Evolutionary conservation across 2,113 vertebrate species (phyloP).

Genomic region (Lipophrys pholis): DNA sequence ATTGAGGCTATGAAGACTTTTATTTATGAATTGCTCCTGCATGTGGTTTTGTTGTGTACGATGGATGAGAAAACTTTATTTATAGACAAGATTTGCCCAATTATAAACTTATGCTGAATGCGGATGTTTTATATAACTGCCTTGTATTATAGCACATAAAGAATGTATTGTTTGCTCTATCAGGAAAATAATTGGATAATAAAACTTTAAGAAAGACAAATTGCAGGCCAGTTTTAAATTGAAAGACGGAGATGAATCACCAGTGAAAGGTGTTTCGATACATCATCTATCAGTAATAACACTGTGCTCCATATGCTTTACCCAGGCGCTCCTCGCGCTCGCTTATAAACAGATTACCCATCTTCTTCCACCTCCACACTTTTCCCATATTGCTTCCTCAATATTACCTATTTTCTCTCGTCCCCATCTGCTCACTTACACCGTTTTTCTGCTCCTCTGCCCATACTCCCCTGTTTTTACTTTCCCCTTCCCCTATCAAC

Average conservation of each 20-base stretch:
- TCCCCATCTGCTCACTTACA: slow-evolving; percentile 30
- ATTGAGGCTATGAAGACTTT: slow-evolving; percentile 33
- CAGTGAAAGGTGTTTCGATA: slow-evolving; percentile 28
- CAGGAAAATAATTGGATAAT: slow-evolving; percentile 16
- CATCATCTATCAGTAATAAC: slow-evolving; percentile 49
- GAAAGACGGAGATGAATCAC: slow-evolving; percentile 31
- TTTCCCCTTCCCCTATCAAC: slow-evolving; percentile 10
- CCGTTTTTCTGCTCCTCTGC: slow-evolving; percentile 5
- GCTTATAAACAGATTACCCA: slow-evolving; percentile 49
- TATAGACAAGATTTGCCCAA: neutral
- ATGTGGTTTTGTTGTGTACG: slow-evolving; percentile 11
- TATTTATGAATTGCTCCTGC: slow-evolving; percentile 37
- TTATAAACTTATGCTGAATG: slow-evolving; percentile 15
- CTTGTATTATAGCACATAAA: neutral
- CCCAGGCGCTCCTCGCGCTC: slow-evolving; percentile 4
- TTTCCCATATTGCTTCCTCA: slow-evolving; percentile 34
- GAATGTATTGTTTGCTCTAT: slow-evolving; percentile 16
- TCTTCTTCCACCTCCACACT: slow-evolving; percentile 38
- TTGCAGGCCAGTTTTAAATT: slow-evolving; percentile 17
- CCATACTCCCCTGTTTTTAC: slow-evolving; percentile 1
- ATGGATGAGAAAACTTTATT: neutral
- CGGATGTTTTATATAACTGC: neutral
- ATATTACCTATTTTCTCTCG: slow-evolving; percentile 5
- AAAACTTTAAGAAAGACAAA: slow-evolving; percentile 26
- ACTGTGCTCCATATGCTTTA: slow-evolving; percentile 33